Evolutionary conservation across 2,888 invertebrate species (phyloP), one percentile per base, ranked within the genome.

Genomic region (Thymelicus acteon): DNA sequence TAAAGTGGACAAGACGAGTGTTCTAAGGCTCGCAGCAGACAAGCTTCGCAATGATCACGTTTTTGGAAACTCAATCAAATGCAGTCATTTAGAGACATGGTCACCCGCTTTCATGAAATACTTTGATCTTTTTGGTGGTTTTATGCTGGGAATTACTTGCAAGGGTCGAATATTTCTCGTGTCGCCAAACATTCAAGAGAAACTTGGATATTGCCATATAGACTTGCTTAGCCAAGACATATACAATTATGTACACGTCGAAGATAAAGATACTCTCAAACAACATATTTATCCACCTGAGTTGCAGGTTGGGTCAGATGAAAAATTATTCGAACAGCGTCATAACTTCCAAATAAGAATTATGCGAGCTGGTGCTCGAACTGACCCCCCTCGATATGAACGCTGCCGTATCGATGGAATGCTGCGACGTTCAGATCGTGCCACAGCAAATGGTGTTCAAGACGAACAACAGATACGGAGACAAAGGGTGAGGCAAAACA

Each of bases 201-300:
- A 97, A 79, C 94, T 98, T 77, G 98, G 98, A 71, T 97, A 98
- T 89, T 96, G 97, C 79, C 95, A 98, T 96, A 95, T 97, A 80
- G 98, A 99, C 88, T 94, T 99, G 80, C 95, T 98, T 86, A 98
- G 98, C 39, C 97, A 98, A 88, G 97, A 97, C 75, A 94, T 99
- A 78, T 97, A 96, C 85, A 96, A 96, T 81, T 97, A 97, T 87
- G 95, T 97, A 57, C 97, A 97, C 84, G 96, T 96, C 5, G 97
- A 98, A 75, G 99, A 99, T 88, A 97, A 97, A 78, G 96, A 96
- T 60, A 95, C 95, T 78, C 92, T 98, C 58, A 95, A 95, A 72
- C 95, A 95, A 75, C 96, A 96, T 81, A 94, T 97, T 80, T 95
- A 95, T 77, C 95, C 95, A 54, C 88, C 91, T 69, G 95, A 95